Conservation (phyloP, 92 coral and sea anemone species). For the Montipora capitata region DNA sequence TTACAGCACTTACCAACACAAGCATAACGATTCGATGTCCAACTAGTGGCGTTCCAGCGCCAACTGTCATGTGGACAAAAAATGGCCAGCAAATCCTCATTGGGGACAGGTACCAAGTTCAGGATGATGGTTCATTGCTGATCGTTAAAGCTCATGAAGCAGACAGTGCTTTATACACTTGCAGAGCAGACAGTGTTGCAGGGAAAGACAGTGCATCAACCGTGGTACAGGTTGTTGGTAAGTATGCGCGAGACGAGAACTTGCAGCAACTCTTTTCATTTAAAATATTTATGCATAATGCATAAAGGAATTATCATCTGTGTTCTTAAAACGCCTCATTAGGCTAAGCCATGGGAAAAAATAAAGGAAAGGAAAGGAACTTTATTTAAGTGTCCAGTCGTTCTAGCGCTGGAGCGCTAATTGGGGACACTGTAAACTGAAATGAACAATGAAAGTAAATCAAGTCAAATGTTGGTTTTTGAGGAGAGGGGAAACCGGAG, state of each 20-base stretch:
- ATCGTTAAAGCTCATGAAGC: slow-evolving; percentile 37
- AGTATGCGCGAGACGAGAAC: not conserved
- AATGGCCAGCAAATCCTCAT: slow-evolving; percentile 56
- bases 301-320: too few relatives aligned
- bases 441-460: too few relatives aligned
- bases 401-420: too few relatives aligned
- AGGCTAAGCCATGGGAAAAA: too few relatives aligned
- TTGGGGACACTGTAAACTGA: too few relatives aligned
- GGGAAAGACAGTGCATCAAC: slow-evolving; percentile 65
- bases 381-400: too few relatives aligned
- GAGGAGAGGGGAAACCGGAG: too few relatives aligned
- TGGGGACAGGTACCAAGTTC: slow-evolving; percentile 59
- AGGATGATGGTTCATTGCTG: slow-evolving; percentile 57
- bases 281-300: too few relatives aligned
- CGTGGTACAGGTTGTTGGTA: slow-evolving; percentile 49
- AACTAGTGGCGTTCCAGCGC: slow-evolving; percentile 78
- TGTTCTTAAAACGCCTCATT: too few relatives aligned
- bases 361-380: too few relatives aligned
- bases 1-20: slow-evolving; percentile 66
- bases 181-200: slow-evolving; percentile 65
- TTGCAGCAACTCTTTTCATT: too few relatives aligned
- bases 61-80: slow-evolving; percentile 73
- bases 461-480: too few relatives aligned
- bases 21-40: slow-evolving; percentile 72
- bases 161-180: slow-evolving; percentile 57